Evolutionary conservation across 2,797 vertebrate genomes (phyloP).

Genomic region (Scolopax rusticola): DNA sequence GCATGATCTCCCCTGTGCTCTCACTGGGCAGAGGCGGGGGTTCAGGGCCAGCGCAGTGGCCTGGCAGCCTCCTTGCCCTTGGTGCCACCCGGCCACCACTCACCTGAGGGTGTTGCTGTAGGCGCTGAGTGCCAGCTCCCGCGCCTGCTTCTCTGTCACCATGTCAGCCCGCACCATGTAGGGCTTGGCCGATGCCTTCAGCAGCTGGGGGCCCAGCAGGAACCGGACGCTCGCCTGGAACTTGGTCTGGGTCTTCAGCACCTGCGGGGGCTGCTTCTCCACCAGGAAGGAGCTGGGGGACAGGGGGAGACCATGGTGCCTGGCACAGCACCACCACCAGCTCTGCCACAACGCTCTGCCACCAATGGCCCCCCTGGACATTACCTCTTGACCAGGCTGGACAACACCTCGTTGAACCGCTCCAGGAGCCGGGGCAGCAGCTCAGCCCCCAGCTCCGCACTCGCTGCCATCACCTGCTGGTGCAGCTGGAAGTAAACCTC

Average conservation of each 20-base stretch:
- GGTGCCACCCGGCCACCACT: not conserved
- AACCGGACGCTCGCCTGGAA: slow-evolving; percentile 93
- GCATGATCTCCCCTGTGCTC: slow-evolving; percentile 92
- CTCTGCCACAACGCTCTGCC: not conserved
- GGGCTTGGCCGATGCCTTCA: slow-evolving; percentile 84
- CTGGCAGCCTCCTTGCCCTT: accelerated
- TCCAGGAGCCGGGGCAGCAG: slow-evolving; percentile 80
- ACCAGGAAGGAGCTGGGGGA: slow-evolving; percentile 89
- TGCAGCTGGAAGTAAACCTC: slow-evolving; percentile 88
- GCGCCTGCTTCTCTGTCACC: slow-evolving; percentile 93
- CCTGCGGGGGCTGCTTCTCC: slow-evolving; percentile 95
- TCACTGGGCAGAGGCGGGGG: slow-evolving; percentile 80
- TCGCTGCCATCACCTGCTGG: slow-evolving; percentile 85
- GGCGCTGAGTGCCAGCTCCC: slow-evolving; percentile 79
- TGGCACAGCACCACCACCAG: accelerated
- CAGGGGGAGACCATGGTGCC: not conserved
- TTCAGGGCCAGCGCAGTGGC: accelerated
- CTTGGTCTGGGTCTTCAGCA: slow-evolving; percentile 98
- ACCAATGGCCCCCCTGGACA: accelerated
- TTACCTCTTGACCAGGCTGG: slow-evolving; percentile 88
- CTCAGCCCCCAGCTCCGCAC: slow-evolving; percentile 74
- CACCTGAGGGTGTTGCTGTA: slow-evolving; percentile 63
- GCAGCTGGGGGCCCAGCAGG: slow-evolving; percentile 88
- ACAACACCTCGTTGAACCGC: slow-evolving; percentile 79
- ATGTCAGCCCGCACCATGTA: slow-evolving; percentile 89